Evolutionary conservation across 2,888 invertebrate genomes (phyloP), one percentile per base, ranked within the genome.

Genomic region (Drosophila sordidapex): DNA sequence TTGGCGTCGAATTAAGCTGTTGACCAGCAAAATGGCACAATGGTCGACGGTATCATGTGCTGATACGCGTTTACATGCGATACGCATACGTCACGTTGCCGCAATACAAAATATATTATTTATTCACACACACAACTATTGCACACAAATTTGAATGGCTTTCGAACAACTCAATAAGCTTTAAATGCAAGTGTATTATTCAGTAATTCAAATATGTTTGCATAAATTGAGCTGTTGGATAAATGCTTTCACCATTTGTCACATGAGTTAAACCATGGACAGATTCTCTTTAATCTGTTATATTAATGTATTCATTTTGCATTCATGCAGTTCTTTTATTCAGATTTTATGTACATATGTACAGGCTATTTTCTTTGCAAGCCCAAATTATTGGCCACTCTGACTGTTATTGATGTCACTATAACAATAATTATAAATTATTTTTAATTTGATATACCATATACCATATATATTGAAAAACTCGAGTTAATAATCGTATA

Each of bases 71-170:
- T 62, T 36, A 53, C 52, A 60, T 56, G 40, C 52, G 51, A 65
- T 74, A 59, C 48, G 75, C 48, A 79, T 79, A 69, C 58, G 61
- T 35, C 64, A 79, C 53, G 63, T 68, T 78, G 64, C 48, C 27
- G 10, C 40, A 48, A 53, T 51, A 54, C 31, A 8, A 62, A 59
- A 72, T 54, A n/a, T 33, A 59, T 35, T 63, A 68, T 48, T 56
- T 40, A 68, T 65, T 18, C 40, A 18, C 27, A 31, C n/a, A 38
- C 1, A 27, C 4, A 8, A 21, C 11, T n/a, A 2, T 4, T 21
- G 18, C 10, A 29, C 6, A 18, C 11, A 57, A 15, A 27, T 29
- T 66, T 33, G 6, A 61, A 25, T 31, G n/a, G 46, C 21, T 29
- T 57, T 46, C 46, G 25, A 29, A n/a, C 43, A 51, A 33, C 38